phyloP scores from a whole-genome alignment of 1,140 invertebrate genomes.

The Scylla paramamosain region DNA sequence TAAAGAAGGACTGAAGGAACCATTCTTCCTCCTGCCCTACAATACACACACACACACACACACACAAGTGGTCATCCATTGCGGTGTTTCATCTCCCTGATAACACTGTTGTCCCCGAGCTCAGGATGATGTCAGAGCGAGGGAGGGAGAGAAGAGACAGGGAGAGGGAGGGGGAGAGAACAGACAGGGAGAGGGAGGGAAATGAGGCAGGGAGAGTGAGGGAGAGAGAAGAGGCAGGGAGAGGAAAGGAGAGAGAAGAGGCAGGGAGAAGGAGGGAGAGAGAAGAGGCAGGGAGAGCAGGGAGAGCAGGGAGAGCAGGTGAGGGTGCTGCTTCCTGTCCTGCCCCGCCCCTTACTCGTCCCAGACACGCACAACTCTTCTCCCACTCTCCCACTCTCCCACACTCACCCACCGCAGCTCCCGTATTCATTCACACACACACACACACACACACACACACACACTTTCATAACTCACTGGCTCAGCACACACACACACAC shows the following conservation, averaged over 20 bases:
- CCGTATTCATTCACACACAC: not conserved
- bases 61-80: slow-evolving; percentile 7
- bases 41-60: slow-evolving; percentile 40
- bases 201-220: no score
- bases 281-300: not conserved
- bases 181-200: no score
- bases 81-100: not conserved
- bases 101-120: slow-evolving; percentile 1
- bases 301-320: not conserved
- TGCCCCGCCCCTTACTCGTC: not conserved
- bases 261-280: not conserved
- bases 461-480: not conserved
- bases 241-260: not conserved
- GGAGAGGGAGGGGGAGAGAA: no score
- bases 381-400: not conserved
- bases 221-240: not conserved
- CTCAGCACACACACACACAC: not conserved
- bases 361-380: not conserved
- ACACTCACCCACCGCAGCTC: not conserved
- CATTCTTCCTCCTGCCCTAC: slow-evolving; percentile 23
- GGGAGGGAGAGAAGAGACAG: not conserved
- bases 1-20: not conserved
- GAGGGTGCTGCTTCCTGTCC: not conserved
- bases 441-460: no score
- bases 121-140: not conserved